Base-by-base conservation (phyloP, 1,140 invertebrate species). In the Lucilia cuprina region DNA sequence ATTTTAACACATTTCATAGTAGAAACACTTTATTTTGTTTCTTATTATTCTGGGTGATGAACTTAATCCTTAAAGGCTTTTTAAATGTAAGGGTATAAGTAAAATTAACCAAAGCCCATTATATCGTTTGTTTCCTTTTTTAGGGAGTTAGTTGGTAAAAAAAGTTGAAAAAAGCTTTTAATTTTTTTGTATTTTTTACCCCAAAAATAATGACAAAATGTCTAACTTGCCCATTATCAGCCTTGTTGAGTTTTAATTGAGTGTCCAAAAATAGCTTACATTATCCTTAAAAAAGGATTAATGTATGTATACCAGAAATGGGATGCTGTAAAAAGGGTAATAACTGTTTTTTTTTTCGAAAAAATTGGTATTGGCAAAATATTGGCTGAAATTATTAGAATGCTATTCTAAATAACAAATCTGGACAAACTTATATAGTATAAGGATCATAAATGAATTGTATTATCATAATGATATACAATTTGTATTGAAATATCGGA, bases 281-380 rank as follows among this genome's bases (percentile, higher is more conserved):
- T 50, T 80, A 80, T 80, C 77, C 77, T 80, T 80, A 80, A 21
- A 80, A 78, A 80, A 80, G 77, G 77, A 80, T 80, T 80, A 80
- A 80, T 80, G 77, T 80, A 80, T 80, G 77, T 80, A 13, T 49
- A 80, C 50, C 50, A 55, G 50, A 55, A 55, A 55, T 55, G 50
- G 12, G 41, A 41, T 8, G 41, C 41, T 30, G 17, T 10, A 4
- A 55, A 55, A 55, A 55, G 50, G 50, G 13, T 10, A 55, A 55
- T n/a, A 55, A n/a, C n/a, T 55, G 17, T 55, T 55, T 55, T 14
- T 12, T 55, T 35, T 41, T 41, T 41, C 2, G 41, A 41, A 41
- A 41, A 41, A 41, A 5, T 2, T 2, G 5, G 10, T 10, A 41
- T 5, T 41, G 2, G 41, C 2, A 41, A 41, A 41, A 41, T 41